These are phyloP conservation scores for Magallana angulata DNA, from an alignment of 1,140 invertebrate species.

Conservation along the genomic window DNA sequence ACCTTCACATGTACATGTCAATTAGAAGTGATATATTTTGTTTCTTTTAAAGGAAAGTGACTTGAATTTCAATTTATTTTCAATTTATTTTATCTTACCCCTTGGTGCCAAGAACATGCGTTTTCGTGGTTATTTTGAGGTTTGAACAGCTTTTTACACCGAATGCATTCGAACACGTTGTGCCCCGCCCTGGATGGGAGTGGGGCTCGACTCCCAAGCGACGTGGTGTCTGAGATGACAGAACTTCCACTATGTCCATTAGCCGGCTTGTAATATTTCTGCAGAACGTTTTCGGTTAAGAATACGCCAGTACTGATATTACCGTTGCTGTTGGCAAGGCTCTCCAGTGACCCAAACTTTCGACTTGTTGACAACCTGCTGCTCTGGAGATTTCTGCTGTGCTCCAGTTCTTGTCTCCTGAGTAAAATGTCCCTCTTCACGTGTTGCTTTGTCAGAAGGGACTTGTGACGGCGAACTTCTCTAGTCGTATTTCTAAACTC, in stretches of 20 bases:
- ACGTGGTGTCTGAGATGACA: neutral
- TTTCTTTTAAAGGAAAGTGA: neutral
- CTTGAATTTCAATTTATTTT: neutral
- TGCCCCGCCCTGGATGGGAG: slow-evolving; percentile 53
- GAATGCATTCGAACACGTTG: slow-evolving; percentile 56
- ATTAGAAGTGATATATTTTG: too few relatives aligned
- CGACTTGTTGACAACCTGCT: neutral
- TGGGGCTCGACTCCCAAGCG: slow-evolving; percentile 34
- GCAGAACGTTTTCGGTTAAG: slow-evolving; percentile 48
- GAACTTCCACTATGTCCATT: slow-evolving; percentile 15
- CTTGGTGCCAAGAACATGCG: slow-evolving; percentile 68
- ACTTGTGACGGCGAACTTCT: slow-evolving; percentile 62
- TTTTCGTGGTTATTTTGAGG: slow-evolving; percentile 54
- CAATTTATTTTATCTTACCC: slow-evolving; percentile 58
- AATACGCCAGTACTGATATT: slow-evolving; percentile 44
- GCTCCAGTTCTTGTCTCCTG: slow-evolving; percentile 41
- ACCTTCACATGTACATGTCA: too few relatives aligned
- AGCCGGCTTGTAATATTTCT: slow-evolving; percentile 17
- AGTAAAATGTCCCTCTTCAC: slow-evolving; percentile 41
- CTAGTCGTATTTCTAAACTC: slow-evolving; percentile 56
- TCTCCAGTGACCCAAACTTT: slow-evolving; percentile 8
- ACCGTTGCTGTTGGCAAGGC: slow-evolving; percentile 28
- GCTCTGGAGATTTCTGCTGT: slow-evolving; percentile 45
- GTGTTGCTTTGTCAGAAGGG: slow-evolving; percentile 49
- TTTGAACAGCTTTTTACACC: slow-evolving; percentile 64